Percentiles rank a stretch among this genome's conserved stretches.
phyloP scores from a whole-genome alignment of 2,888 invertebrate genomes.

The Trypoxylon attenuatum region DNA sequence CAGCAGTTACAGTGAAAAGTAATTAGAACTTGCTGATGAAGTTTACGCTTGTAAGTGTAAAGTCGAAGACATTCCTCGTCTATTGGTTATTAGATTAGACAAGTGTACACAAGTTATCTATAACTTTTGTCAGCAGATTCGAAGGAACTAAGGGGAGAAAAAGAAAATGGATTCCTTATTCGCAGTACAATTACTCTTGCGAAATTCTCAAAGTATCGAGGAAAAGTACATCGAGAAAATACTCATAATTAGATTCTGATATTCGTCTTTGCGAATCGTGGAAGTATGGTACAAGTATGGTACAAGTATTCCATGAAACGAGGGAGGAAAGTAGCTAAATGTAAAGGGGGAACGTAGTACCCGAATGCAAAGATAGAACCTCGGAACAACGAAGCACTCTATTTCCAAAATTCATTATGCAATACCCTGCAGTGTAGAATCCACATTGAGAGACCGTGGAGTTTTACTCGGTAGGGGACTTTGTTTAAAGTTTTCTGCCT shows the following conservation, averaged over 20 bases:
- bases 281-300: no score
- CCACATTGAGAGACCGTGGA: slow-evolving; percentile 19
- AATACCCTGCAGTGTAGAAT: slow-evolving; percentile 21
- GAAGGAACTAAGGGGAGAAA: slow-evolving; percentile 6
- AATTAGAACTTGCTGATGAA: slow-evolving; percentile 54
- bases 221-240: slow-evolving; percentile 34
- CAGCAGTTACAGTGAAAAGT: slow-evolving; percentile 49
- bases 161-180: slow-evolving; percentile 58
- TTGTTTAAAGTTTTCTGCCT: slow-evolving; percentile 29
- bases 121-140: neutral
- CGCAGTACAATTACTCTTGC: slow-evolving; percentile 8
- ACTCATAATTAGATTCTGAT: slow-evolving; percentile 43
- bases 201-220: slow-evolving; percentile 1
- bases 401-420: slow-evolving; percentile 52
- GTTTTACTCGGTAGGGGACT: slow-evolving; percentile 38
- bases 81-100: slow-evolving; percentile 55
- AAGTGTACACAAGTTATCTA: neutral
- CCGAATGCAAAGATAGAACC: neutral
- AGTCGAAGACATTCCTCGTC: slow-evolving; percentile 46
- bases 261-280: no score
- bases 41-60: slow-evolving; percentile 57
- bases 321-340: no score
- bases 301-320: no score
- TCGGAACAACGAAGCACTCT: slow-evolving; percentile 9
- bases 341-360: no score